Evolutionary conservation across 2,113 vertebrate species (phyloP).

Genomic region (Hepsetus odoe): DNA sequence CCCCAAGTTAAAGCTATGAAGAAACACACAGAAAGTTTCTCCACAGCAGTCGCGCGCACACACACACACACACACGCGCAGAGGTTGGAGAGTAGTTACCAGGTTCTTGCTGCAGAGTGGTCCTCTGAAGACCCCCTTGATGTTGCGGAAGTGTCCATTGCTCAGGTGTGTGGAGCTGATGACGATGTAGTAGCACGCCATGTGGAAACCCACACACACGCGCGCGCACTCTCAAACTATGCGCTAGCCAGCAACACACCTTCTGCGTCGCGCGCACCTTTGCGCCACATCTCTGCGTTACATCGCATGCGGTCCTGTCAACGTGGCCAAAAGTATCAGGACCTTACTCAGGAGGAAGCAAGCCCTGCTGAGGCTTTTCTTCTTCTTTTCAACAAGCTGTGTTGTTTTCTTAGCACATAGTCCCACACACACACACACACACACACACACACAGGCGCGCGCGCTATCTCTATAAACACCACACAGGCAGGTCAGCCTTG

Average conservation of each 20-base stretch:
- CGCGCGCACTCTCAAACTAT: neutral
- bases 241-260: neutral
- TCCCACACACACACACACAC: neutral
- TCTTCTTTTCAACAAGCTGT: too few relatives aligned
- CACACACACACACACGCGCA: too few relatives aligned
- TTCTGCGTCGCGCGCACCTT: too few relatives aligned
- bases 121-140: constrained; percentile 97
- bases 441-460: neutral
- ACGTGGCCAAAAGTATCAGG: neutral
- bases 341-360: too few relatives aligned
- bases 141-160: constrained; percentile 96
- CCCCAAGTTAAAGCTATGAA: too few relatives aligned
- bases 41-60: too few relatives aligned
- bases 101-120: constrained; percentile 88
- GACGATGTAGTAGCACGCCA: constrained; percentile 99
- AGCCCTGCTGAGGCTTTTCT: too few relatives aligned
- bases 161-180: constrained; percentile 97
- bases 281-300: too few relatives aligned
- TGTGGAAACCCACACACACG: constrained; percentile 70
- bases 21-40: constrained; percentile 29
- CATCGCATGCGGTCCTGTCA: too few relatives aligned
- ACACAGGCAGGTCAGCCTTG: too few relatives aligned
- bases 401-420: neutral
- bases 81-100: constrained; percentile 81
- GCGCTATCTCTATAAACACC: too few relatives aligned